Evolutionary conservation across 2,113 vertebrate genomes (phyloP), one percentile per base, ranked within the genome.

Genomic region (Eurypyga helias): DNA sequence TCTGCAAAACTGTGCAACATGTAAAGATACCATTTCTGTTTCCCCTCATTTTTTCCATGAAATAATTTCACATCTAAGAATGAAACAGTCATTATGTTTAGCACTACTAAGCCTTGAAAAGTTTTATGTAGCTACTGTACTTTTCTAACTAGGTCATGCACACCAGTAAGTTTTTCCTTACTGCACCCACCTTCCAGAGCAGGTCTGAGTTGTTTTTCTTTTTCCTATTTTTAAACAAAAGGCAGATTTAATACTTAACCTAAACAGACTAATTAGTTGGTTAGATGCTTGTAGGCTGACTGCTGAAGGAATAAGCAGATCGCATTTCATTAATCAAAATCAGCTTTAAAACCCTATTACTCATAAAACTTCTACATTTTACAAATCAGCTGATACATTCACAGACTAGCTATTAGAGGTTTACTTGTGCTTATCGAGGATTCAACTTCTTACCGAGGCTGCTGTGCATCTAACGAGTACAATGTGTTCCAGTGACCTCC

Each of bases 311-410:
- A 52, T 92, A 97, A 95, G 96, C 73, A 96, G 96, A 97, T 90
- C 96, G 71, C 91, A 97, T 96, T 97, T 96, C 95, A 97, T 98
- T 97, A 97, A 98, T 98, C 96, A 98, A 97, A 96, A 94, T 85
- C 95, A 77, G 93, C 88, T 89, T 93, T 96, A 97, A 96, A 96
- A 91, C 25, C 57, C 61, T 91, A 71, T 90, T 92, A 78, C 38
- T 97, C 90, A 98, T 96, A 95, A 97, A 97, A 95, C 62, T 97
- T 97, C 97, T 87, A 93, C 64, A 97, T 96, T 91, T 97, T 92
- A 96, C 73, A 95, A 87, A 92, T 93, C 87, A 93, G 88, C 78
- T 57, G 88, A 88, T 89, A 64, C 10, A 43, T 41, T 96, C 11
- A 28, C 70, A 85, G 38, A 41, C 87, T 92, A 87, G 16, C 94